Evolutionary conservation across 1,140 invertebrate species (phyloP), one percentile per base, ranked within the genome.

Genomic region (Parasteatoda tepidariorum): DNA sequence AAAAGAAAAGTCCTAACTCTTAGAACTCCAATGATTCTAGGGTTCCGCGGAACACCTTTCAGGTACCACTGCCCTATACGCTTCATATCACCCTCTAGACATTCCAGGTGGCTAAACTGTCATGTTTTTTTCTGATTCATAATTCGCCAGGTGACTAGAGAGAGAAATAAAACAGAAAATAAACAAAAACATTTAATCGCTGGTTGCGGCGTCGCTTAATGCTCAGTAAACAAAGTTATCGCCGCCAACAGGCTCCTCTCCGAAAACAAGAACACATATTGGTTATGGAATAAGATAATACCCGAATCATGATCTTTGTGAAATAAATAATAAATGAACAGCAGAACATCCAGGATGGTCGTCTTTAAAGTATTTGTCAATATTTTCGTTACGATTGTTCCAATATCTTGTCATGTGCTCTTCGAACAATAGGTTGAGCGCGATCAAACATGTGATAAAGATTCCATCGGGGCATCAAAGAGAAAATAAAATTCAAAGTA

Each of bases 391-490:
- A 9, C 34, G 3, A 48, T 48, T 48, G 31, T 78, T 54, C 15
- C 31, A 66, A 59, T 54, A 78, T 66, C 59, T 26, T 59, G 74
- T 78, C 74, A 78, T 78, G 74, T 33, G 41, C 74, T 78, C 55
- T 13, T 48, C 24, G 22, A 64, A 78, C 59, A 64, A 78, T 22
- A 41, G 30, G 55, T 78, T 78, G 66, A 7, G n/a, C 18, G 59
- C 15, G 74, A 78, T 66, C 64, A 78, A n/a, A 54, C 48, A 15
- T 24, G 1, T 48, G 18, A 24, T 18, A 18, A 48, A 48, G 7
- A 7, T 48, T 48, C 41, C 7, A 48, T 9, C 31, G 66, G 33
- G 26, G 1, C 28, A 41, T 38, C 33, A 68, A 41, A 41, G 22
- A 22, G 26, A 24, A 24, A 38, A 68, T 38, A 68, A n/a, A 68